Evolutionary conservation across 2,113 vertebrate genomes (phyloP).

Genomic region (Mugil cephalus): DNA sequence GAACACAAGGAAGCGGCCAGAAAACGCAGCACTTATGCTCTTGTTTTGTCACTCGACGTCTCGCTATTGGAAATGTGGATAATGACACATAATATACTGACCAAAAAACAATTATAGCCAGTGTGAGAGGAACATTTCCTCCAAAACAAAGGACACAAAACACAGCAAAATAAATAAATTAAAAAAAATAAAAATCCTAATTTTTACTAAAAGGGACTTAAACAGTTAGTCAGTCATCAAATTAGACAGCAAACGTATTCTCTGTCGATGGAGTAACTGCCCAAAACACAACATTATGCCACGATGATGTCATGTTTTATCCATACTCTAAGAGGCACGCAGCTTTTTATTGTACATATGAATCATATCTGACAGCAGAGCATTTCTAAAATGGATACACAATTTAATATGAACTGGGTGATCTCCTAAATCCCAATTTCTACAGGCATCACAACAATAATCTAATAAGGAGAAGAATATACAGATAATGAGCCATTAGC

Average conservation of each 20-base stretch:
- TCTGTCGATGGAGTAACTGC: background rate
- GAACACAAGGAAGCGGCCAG: constrained; percentile 6
- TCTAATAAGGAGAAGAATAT: constrained; percentile 68
- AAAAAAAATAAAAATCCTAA: background rate
- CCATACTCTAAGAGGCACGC: background rate
- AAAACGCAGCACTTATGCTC: constrained; percentile 7
- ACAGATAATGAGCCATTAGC: constrained; percentile 81
- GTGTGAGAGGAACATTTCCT: too few relatives aligned
- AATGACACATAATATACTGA: too few relatives aligned
- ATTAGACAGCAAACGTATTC: background rate
- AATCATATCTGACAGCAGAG: constrained; percentile 27
- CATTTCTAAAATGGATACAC: constrained; percentile 27
- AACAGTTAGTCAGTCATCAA: background rate
- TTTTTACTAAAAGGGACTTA: background rate
- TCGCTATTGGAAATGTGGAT: background rate
- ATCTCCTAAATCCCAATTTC: constrained; percentile 42
- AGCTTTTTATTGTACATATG: background rate
- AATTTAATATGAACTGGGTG: constrained; percentile 40
- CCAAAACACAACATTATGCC: background rate
- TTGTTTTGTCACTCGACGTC: constrained; percentile 12
- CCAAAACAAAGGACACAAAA: too few relatives aligned
- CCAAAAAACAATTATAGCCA: too few relatives aligned
- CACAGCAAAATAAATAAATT: too few relatives aligned
- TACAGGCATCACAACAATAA: constrained; percentile 64
- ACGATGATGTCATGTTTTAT: background rate